Conservation (phyloP, 2,797 vertebrate genomes). For the Enteromius argenteus region DNA sequence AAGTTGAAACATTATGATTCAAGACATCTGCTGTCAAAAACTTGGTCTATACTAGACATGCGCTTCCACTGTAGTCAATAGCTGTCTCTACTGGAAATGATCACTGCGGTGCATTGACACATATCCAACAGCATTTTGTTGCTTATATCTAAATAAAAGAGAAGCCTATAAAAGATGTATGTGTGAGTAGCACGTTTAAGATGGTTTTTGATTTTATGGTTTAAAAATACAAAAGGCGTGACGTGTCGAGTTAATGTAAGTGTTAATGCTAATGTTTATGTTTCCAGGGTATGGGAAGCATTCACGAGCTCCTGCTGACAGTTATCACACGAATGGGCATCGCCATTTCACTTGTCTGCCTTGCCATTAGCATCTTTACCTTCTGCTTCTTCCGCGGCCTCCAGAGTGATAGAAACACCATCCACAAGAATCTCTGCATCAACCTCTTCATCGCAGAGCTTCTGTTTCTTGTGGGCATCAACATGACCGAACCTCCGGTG, state of each 20-base stretch:
- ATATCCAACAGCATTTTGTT: not conserved
- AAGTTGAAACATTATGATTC: not conserved
- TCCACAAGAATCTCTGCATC: slow-evolving; percentile 98
- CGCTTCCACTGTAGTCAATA: slow-evolving; percentile 1
- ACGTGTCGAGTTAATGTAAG: not conserved
- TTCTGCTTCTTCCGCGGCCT: slow-evolving; percentile 98
- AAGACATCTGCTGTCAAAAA: not conserved
- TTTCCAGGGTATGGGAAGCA: slow-evolving; percentile 86
- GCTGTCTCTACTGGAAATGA: not conserved
- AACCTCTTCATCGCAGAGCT: slow-evolving; percentile 97
- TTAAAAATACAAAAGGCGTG: not conserved
- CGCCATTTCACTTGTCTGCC: slow-evolving; percentile 94
- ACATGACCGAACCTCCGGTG: slow-evolving; percentile 94
- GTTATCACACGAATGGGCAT: slow-evolving; percentile 97
- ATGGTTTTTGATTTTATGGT: not conserved
- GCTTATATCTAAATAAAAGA: not conserved
- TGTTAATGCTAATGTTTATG: slow-evolving; percentile 39
- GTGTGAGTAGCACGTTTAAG: not conserved
- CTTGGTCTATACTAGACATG: not conserved
- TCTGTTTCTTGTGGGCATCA: slow-evolving; percentile 96
- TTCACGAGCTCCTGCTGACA: slow-evolving; percentile 91
- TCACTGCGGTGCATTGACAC: not conserved
- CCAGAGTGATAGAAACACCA: slow-evolving; percentile 98
- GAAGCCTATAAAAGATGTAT: not conserved
- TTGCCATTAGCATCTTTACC: slow-evolving; percentile 97